Evolutionary conservation across 2,797 vertebrate genomes (phyloP).

Genomic region (Falco cherrug): DNA sequence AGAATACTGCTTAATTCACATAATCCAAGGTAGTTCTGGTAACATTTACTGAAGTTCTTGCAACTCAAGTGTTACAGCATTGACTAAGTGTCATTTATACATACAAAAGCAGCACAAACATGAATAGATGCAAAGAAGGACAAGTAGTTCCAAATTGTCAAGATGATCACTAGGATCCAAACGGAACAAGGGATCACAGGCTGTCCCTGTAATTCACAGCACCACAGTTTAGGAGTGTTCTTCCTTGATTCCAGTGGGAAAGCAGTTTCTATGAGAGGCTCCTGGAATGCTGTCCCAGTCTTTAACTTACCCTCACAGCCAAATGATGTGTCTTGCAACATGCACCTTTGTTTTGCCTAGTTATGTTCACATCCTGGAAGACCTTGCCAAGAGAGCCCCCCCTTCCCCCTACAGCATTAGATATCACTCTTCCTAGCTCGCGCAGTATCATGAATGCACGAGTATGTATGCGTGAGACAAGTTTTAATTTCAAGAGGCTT

Average conservation of each 20-base stretch:
- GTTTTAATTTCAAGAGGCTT: background rate
- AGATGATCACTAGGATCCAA: background rate
- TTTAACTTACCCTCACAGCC: background rate
- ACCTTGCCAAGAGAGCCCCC: background rate
- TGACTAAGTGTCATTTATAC: background rate
- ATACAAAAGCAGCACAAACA: background rate
- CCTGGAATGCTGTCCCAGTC: background rate
- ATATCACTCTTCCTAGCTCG: background rate
- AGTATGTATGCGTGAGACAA: background rate
- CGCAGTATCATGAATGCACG: rapidly evolving
- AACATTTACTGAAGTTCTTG: background rate
- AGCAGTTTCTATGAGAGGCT: background rate
- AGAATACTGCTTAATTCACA: background rate
- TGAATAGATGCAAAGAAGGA: background rate
- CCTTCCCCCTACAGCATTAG: background rate
- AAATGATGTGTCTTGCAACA: background rate
- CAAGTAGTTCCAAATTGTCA: background rate
- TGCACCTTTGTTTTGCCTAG: background rate
- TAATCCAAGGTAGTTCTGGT: background rate
- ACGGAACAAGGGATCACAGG: background rate
- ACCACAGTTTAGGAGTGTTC: rapidly evolving
- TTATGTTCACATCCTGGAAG: background rate
- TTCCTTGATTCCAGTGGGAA: background rate
- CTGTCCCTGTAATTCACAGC: background rate
- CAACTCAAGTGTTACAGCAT: background rate